Evolutionary conservation across 2,888 invertebrate genomes (phyloP), one percentile per base, ranked within the genome.

Genomic region (Lasioglossum calceatum): DNA sequence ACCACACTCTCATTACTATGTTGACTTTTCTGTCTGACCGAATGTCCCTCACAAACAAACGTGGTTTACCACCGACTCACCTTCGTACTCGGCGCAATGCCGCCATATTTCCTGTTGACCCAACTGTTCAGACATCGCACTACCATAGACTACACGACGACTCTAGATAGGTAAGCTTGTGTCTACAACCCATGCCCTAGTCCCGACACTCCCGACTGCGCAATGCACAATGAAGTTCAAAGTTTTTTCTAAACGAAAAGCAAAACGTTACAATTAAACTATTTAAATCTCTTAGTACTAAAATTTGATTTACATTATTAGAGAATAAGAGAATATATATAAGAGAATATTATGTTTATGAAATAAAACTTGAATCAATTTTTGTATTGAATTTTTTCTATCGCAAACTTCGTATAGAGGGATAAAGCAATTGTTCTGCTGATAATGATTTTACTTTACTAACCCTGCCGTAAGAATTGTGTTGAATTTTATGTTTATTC

Each of bases 101-200:
- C 92, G 94, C 94, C 94, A 94, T 94, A 84, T 94, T 94, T 87
- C 89, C 90, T 91, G 89, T 91, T 92, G 82, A 88, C 82, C 72
- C 82, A 86, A 90, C 83, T 80, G 61, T 75, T 79, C 74, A 32
- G 23, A 70, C 76, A n/a, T 75, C 72, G 54, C 47, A 54, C 23
- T 1, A 16, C 76, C 86, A 78, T 58, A 36, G 72, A 78, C 32
- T 39, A 67, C 7, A 14, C 2, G 19, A n/a, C 14, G 3, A 0
- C 10, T 16, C 14, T 36, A 81, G 81, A 61, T 47, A 54, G 58
- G 36, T 4, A 12, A 1, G n/a, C 73, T 54, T 58, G 32, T 19
- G 12, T 7, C 32, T 2, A 32, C 16, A 16, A 32, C 7, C 7
- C 16, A 32, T 32, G 32, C 1, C 27, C 27, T 27, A 27, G 27